phyloP scores from a whole-genome alignment of 2,797 vertebrate species.

The Natrix natrix region DNA sequence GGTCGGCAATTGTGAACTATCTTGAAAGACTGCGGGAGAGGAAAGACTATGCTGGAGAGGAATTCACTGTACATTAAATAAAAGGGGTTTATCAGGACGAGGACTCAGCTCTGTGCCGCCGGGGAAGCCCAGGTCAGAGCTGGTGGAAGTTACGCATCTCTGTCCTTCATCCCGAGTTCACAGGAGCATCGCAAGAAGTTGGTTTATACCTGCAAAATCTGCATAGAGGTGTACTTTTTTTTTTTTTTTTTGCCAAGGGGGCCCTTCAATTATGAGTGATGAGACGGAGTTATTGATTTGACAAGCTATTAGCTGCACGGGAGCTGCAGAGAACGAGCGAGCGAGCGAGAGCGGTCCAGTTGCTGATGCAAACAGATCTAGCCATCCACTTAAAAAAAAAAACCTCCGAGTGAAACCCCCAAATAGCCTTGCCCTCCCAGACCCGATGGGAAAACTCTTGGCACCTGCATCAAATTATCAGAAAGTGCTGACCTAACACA shows the following conservation, averaged over 20 bases:
- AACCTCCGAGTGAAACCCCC: constrained; percentile 20
- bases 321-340: constrained; percentile 40
- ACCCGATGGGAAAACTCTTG: constrained; percentile 4
- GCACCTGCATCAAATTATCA: constrained; percentile 41
- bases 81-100: too few relatives aligned
- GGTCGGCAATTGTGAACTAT: too few relatives aligned
- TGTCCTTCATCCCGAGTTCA: constrained; percentile 37
- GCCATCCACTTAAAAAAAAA: neutral
- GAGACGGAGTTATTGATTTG: constrained; percentile 69
- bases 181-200: constrained; percentile 57
- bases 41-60: too few relatives aligned
- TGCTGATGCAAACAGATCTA: constrained; percentile 62
- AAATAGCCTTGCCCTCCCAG: neutral
- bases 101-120: too few relatives aligned
- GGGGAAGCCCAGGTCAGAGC: too few relatives aligned
- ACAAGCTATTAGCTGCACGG: constrained; percentile 74
- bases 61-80: too few relatives aligned
- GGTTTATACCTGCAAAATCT: constrained; percentile 41
- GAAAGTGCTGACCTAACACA: constrained; percentile 50
- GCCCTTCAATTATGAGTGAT: constrained; percentile 58
- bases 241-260: constrained; percentile 55
- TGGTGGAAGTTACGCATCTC: too few relatives aligned
- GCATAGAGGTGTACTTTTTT: constrained; percentile 49
- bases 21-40: too few relatives aligned
- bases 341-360: constrained; percentile 54